These are phyloP conservation scores for Sciurus vulgaris DNA, from an alignment of 2,797 vertebrate species.

Conservation along the genomic window DNA sequence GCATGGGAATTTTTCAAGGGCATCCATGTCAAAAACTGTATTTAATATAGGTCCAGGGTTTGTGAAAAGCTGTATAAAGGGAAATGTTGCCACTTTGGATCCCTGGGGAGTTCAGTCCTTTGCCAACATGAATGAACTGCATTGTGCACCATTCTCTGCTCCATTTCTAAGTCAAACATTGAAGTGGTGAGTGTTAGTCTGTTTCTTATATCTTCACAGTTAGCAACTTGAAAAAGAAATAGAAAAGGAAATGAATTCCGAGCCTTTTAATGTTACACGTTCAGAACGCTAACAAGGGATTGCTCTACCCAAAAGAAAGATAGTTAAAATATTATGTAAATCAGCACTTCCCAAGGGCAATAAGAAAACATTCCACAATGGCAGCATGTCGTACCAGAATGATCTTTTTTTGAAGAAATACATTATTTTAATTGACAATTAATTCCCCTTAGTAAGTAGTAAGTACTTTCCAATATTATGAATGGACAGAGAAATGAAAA, in stretches of 20 bases:
- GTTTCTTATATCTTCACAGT: constrained; percentile 82
- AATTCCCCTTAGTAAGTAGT: constrained; percentile 66
- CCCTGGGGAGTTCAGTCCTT: constrained; percentile 76
- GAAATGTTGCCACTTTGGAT: constrained; percentile 21
- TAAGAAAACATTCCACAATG: constrained; percentile 87
- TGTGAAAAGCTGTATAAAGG: constrained; percentile 55
- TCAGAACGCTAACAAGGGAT: constrained; percentile 86
- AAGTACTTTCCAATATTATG: constrained; percentile 75
- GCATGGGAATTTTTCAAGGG: constrained; percentile 61
- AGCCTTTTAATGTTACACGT: constrained; percentile 84
- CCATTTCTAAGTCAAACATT: constrained; percentile 77
- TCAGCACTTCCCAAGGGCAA: constrained; percentile 88
- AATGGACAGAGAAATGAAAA: constrained; percentile 68
- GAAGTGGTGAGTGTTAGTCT: constrained; percentile 74
- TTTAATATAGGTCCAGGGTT: neutral
- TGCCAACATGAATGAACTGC: constrained; percentile 60
- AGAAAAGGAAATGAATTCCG: constrained; percentile 68
- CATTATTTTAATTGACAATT: constrained; percentile 81
- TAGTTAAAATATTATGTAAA: constrained; percentile 92
- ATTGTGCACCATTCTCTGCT: constrained; percentile 47
- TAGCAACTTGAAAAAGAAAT: constrained; percentile 73
- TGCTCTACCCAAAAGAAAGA: constrained; percentile 86
- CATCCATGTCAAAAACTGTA: constrained; percentile 39
- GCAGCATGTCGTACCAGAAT: constrained; percentile 68
- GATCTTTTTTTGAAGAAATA: constrained; percentile 79